Evolutionary conservation across 2,113 vertebrate genomes (phyloP).

Genomic region (Dipodomys merriami): DNA sequence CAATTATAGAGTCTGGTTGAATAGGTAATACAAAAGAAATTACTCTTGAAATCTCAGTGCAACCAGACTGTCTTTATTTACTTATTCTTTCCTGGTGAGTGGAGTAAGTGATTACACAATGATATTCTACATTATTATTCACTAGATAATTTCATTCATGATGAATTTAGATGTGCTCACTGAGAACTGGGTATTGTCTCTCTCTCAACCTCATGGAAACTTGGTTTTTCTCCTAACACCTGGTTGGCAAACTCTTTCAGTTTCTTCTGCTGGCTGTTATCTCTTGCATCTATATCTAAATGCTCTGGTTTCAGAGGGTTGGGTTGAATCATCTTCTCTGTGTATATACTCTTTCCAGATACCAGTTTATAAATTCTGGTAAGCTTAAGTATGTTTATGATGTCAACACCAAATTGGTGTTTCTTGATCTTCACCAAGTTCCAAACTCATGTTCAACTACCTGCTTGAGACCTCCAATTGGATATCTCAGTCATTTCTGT

Average conservation of each 20-base stretch:
- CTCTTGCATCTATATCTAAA: background rate
- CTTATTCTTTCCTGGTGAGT: background rate
- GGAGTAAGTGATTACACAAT: no score
- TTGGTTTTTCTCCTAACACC: background rate
- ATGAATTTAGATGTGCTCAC: background rate
- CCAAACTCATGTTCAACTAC: background rate
- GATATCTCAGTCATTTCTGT: background rate
- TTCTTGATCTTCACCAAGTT: background rate
- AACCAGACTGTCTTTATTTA: conserved; percentile 16
- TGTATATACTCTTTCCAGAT: background rate
- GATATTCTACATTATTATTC: background rate
- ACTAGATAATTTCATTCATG: background rate
- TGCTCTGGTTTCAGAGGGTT: background rate
- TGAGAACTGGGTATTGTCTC: background rate
- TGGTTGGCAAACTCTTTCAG: no score
- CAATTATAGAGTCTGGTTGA: background rate
- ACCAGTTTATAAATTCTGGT: background rate
- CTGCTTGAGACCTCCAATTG: background rate
- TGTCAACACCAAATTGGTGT: background rate
- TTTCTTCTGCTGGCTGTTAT: background rate
- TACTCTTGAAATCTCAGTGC: conserved; percentile 39
- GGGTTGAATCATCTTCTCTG: background rate
- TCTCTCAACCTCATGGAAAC: background rate
- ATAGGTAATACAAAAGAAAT: conserved; percentile 12
- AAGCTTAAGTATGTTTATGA: background rate